A percentile compares a stretch with the other conserved stretches of the same genome.
Conservation (phyloP, 2,797 vertebrate genomes). For the Meriones psammophilus region DNA sequence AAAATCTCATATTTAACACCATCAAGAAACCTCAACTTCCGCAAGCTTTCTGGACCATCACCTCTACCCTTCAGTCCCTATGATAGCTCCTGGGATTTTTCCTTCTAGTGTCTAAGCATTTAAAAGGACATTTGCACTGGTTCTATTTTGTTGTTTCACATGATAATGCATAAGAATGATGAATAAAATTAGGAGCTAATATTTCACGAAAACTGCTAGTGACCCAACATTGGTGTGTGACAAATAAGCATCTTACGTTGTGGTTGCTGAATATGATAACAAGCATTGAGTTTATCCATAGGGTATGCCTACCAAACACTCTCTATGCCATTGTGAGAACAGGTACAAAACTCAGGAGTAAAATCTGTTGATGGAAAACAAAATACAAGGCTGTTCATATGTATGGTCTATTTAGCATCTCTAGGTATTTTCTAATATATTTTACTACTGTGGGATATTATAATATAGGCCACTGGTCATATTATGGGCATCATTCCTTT, state of each 20-base stretch:
- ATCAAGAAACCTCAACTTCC: background rate
- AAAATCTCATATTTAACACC: background rate
- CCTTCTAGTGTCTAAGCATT: conserved; percentile 25
- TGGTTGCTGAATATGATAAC: background rate
- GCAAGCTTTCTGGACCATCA: background rate
- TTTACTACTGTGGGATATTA: background rate
- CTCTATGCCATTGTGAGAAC: background rate
- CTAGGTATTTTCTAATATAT: conserved; percentile 40
- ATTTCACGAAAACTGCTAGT: conserved; percentile 19
- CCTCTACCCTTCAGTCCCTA: background rate
- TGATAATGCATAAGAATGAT: background rate
- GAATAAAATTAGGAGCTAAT: background rate
- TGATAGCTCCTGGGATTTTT: background rate
- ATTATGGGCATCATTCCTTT: background rate
- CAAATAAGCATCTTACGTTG: background rate
- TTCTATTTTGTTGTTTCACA: background rate
- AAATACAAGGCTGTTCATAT: conserved; percentile 28
- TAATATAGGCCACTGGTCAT: background rate
- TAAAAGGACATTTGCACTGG: conserved; percentile 42
- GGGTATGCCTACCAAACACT: background rate
- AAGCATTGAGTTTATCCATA: background rate
- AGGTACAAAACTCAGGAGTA: background rate
- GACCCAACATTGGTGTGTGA: background rate
- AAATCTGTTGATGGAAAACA: background rate
- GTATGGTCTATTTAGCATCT: conserved; percentile 25